Evolutionary conservation across 2,888 invertebrate species (phyloP), one percentile per base, ranked within the genome.

Genomic region (Rhingia rostrata): DNA sequence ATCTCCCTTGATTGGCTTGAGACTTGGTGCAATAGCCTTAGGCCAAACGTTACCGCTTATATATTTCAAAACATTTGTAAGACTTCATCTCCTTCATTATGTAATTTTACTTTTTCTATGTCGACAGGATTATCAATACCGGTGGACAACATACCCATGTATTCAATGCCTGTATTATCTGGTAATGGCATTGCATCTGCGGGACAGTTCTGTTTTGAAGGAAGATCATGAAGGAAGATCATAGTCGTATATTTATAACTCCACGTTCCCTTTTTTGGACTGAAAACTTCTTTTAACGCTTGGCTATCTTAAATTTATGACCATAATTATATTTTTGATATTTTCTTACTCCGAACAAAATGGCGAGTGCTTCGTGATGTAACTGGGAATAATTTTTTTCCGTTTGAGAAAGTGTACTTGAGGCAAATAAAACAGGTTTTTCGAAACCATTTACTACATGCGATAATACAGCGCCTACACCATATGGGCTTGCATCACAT

Each of bases 401-500:
- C n/a, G 53, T 56, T 10, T 30, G 9, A 1, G 54, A 67, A 39
- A 54, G 7, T 3, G 64, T n/a, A 12, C 54, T 67, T 4, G 67
- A 67, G 2, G 35, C 43, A 54, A 67, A 67, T 43, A 64, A 10
- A 4, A 64, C 39, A 6, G 82, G 79, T 12, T 66, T 61, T 53
- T 83, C 80, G n/a, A n/a, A n/a, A 6, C 83, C 81, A 41, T 86
- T 39, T 37, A 70, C 12, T 2, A 82, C n/a, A 64, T 82, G 82
- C 9, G 82, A 82, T 30, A 73, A 9, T 7, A 78, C 67, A 4
- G 63, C 79, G 10, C 64, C 70, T n/a, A 78, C 54, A 4, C 70
- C 78, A 54, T 80, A 73, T 9, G 51, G 70, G 41, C 73, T 77
- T 7, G 86, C 77, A 60, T 86, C 78, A n/a, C 60, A 45, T 4